Evolutionary conservation across 2,888 invertebrate genomes (phyloP), one percentile per base, ranked within the genome.

Genomic region (Ochropacha duplaris): DNA sequence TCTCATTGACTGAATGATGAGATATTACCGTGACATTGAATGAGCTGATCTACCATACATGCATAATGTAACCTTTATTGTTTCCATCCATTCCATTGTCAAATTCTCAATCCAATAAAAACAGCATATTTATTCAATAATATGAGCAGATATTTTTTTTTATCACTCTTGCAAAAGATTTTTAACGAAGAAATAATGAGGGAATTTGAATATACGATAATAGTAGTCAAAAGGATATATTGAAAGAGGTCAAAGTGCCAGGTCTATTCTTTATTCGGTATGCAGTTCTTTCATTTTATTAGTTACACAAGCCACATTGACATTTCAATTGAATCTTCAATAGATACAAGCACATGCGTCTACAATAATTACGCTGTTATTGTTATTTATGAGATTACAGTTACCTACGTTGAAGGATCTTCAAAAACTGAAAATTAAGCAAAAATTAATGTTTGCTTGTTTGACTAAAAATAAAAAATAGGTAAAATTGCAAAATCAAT

Each of bases 271-370:
- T 22, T 51, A 19, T 31, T 51, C n/a, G n/a, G n/a, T n/a, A n/a
- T n/a, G n/a, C n/a, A 52, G 11, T 22, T 52, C 22, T 22, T 52
- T 11, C 12, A 24, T 22, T 34, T n/a, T 52, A 31, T 31, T 31
- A 12, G 52, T 34, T 52, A 34, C 52, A 31, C 14, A 52, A 52
- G 51, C 16, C 16, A 19, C 51, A 52, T 31, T 52, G 51, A 19
- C 31, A 52, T 52, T 52, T 34, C 19, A n/a, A 5, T 44, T 8
- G 16, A 31, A 31, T 31, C 12, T 31, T 31, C 12, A 3, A 31
- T 31, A 31, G 11, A 12, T 24, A 24, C 5, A n/a, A 31, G 39
- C 16, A 9, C 39, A 44, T 44, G n/a, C 2, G 36, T 36, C 4
- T 19, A 6, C 16, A 9, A 44, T 44, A 19, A n/a, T 6, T 0